These are phyloP conservation scores for Umimayanthus kanabou DNA, from an alignment of 92 coral and sea anemone genomes.

Conservation along the genomic window DNA sequence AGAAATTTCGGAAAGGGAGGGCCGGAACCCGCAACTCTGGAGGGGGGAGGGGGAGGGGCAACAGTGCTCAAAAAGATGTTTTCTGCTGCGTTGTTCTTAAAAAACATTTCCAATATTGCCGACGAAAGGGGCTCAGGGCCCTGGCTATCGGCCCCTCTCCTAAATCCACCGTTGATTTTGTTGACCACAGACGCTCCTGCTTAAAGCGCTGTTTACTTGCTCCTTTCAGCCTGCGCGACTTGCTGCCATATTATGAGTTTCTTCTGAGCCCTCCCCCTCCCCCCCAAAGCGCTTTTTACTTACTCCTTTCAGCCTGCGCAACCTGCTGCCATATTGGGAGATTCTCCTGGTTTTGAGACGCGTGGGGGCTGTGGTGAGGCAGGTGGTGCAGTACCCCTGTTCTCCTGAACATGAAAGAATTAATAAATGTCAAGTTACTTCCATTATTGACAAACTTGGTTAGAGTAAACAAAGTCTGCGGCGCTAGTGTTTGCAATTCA, in stretches of 20 bases:
- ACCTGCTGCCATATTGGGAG: constrained; percentile 90
- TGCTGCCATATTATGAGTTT: constrained; percentile 87
- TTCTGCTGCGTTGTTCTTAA: no score
- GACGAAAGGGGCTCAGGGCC: no score
- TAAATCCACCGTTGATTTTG: no score
- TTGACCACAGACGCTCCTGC: no score
- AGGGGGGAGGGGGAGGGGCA: no score
- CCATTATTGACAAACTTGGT: background rate
- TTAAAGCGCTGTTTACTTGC: constrained; percentile 42
- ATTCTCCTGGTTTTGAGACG: constrained; percentile 46
- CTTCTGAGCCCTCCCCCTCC: constrained; percentile 16
- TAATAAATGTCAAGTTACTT: background rate
- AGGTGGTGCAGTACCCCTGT: constrained; percentile 62
- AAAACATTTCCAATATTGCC: no score
- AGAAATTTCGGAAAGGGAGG: no score
- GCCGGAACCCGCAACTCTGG: no score
- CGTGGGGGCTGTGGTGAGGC: constrained; percentile 39
- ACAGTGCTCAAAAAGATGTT: no score
- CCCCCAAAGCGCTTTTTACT: background rate
- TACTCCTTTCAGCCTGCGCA: constrained; percentile 85
- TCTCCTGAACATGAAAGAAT: constrained; percentile 48
- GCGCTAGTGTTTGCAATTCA: background rate
- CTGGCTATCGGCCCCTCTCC: no score
- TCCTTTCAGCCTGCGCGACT: constrained; percentile 81
- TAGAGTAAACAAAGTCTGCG: background rate